Percentiles rank a stretch among this genome's conserved stretches.
Evolutionary conservation across 2,113 vertebrate species (phyloP).

Genomic region (Meles meles): DNA sequence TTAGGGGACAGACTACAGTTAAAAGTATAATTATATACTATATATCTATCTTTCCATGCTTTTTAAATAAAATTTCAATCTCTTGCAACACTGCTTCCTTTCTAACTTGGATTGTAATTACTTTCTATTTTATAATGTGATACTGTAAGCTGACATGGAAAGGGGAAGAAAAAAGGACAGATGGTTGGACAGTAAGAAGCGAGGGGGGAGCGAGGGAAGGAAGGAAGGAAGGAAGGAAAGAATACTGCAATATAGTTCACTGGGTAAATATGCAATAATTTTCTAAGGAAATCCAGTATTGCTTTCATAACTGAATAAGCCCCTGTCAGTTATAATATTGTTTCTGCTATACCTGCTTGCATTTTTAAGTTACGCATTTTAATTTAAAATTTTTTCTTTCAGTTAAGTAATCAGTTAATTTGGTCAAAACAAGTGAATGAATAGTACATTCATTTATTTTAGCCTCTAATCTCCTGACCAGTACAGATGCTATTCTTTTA

Average conservation of each 20-base stretch:
- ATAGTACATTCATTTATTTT: not conserved
- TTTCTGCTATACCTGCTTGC: not conserved
- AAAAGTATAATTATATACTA: not conserved
- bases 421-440: not conserved
- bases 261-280: not conserved
- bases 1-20: not conserved
- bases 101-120: not conserved
- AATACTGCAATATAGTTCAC: not conserved
- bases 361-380: not conserved
- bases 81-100: not conserved
- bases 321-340: not conserved
- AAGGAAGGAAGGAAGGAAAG: not conserved
- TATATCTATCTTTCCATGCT: not conserved
- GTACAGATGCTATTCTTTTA: not conserved
- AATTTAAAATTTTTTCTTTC: not conserved
- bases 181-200: not conserved
- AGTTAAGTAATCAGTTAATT: not conserved
- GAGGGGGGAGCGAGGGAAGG: not conserved
- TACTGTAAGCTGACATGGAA: not conserved
- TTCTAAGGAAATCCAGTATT: not conserved
- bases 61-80: not conserved
- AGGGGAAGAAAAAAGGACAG: not conserved
- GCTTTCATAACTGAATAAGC: not conserved
- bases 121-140: not conserved
- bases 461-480: not conserved